Conservation (phyloP, 2,888 invertebrate species). For the Synergus gifuensis region DNA sequence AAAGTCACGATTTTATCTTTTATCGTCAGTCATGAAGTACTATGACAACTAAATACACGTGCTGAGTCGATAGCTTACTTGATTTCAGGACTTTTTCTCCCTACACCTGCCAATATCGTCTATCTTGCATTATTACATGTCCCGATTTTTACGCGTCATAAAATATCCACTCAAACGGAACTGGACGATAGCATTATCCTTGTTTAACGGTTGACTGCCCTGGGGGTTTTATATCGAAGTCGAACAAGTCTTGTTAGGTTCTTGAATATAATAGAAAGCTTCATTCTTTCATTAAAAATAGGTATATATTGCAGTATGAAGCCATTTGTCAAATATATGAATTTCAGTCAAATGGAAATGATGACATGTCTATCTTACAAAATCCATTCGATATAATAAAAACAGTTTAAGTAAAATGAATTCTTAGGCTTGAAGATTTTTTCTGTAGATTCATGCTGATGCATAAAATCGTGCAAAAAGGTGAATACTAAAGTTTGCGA, state of each 20-base stretch:
- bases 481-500: constrained; percentile 6
- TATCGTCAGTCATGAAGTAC: constrained; percentile 5
- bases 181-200: not conserved
- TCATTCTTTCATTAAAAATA: too few species aligned
- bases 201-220: not conserved
- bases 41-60: constrained; percentile 2
- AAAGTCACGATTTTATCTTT: not conserved
- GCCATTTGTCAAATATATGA: too few species aligned
- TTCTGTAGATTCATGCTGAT: not conserved
- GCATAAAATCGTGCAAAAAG: not conserved
- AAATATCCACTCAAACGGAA: not conserved
- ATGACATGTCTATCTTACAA: too few species aligned
- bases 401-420: not conserved
- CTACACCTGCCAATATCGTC: not conserved
- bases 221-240: not conserved
- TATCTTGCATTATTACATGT: not conserved
- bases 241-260: not conserved
- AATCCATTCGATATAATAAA: too few species aligned
- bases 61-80: constrained; percentile 2
- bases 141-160: not conserved
- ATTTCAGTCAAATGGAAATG: too few species aligned
- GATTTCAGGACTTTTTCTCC: not conserved
- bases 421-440: not conserved
- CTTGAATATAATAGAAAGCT: not conserved
- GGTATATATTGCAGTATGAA: too few species aligned